phyloP scores from a whole-genome alignment of 2,113 vertebrate species.

The Oryzias celebensis region DNA sequence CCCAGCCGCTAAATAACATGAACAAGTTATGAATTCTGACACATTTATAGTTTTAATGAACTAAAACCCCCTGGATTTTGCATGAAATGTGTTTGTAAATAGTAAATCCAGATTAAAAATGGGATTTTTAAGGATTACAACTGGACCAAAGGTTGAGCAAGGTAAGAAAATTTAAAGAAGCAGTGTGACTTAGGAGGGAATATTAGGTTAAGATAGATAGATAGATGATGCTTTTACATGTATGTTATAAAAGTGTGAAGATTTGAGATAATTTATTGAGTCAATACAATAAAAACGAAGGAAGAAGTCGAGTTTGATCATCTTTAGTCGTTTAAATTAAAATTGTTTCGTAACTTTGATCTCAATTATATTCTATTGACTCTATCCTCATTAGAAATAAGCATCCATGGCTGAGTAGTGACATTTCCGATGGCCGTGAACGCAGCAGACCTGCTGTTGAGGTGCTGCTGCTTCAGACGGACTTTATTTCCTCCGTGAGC shows the following conservation, averaged over 20 bases:
- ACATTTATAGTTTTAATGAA: neutral
- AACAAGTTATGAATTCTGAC: neutral
- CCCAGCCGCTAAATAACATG: neutral
- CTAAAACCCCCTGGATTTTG: neutral
- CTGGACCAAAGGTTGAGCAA: neutral
- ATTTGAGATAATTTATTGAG: no score
- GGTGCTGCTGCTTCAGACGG: constrained; percentile 34
- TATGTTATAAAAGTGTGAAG: no score
- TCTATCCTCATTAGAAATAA: no score
- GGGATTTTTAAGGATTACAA: neutral
- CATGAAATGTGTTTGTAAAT: neutral
- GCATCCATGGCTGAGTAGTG: accelerated
- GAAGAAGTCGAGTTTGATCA: no score
- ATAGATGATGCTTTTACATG: neutral
- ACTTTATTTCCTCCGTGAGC: constrained; percentile 48
- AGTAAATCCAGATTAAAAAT: constrained; percentile 1
- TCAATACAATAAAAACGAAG: no score
- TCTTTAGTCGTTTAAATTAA: no score
- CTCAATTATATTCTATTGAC: no score
- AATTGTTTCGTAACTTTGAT: no score
- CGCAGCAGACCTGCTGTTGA: constrained; percentile 32
- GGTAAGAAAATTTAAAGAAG: neutral
- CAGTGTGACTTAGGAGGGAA: neutral
- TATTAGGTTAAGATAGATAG: neutral
- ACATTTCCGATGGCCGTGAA: constrained; percentile 48